phyloP scores from a whole-genome alignment of 2,888 invertebrate species.

The Tenthredo distinguenda region DNA sequence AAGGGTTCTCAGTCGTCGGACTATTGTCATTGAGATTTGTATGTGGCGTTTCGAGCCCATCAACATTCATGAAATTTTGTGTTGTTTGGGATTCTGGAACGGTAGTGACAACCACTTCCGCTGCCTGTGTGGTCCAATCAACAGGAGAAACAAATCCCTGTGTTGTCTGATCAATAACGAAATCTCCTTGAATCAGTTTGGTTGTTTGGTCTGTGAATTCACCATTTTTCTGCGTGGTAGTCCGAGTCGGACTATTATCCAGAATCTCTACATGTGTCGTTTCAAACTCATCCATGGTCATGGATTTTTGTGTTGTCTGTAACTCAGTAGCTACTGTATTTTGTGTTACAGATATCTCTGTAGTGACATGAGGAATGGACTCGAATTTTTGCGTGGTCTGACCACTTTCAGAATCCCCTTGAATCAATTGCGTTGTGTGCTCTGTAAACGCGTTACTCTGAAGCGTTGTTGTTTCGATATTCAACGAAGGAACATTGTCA shows the following conservation, averaged over 20 bases:
- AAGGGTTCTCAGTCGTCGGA: not conserved
- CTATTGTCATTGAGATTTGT: not conserved
- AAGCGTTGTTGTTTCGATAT: slow-evolving; percentile 5
- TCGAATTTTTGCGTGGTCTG: not conserved
- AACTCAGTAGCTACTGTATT: slow-evolving; percentile 1
- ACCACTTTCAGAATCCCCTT: not conserved
- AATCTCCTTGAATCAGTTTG: not conserved
- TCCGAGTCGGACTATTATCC: not conserved
- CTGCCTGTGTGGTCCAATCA: not conserved
- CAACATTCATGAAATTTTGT: not conserved
- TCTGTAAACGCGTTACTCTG: slow-evolving; percentile 3
- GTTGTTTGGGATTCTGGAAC: slow-evolving; percentile 3
- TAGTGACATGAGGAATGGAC: not conserved
- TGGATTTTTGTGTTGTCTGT: slow-evolving; percentile 27
- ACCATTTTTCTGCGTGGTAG: not conserved
- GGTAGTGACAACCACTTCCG: not conserved
- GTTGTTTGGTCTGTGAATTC: not conserved
- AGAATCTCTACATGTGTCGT: slow-evolving; percentile 3
- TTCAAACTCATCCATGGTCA: slow-evolving; percentile 5
- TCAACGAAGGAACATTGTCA: not conserved
- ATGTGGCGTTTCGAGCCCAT: not conserved
- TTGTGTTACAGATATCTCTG: not conserved
- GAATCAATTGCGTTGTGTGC: slow-evolving; percentile 22
- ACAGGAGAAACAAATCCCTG: not conserved
- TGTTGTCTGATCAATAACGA: slow-evolving; percentile 25